Evolutionary conservation across 2,797 vertebrate genomes (phyloP), one percentile per base, ranked within the genome.

Genomic region (Rhyacichthys aspro): DNA sequence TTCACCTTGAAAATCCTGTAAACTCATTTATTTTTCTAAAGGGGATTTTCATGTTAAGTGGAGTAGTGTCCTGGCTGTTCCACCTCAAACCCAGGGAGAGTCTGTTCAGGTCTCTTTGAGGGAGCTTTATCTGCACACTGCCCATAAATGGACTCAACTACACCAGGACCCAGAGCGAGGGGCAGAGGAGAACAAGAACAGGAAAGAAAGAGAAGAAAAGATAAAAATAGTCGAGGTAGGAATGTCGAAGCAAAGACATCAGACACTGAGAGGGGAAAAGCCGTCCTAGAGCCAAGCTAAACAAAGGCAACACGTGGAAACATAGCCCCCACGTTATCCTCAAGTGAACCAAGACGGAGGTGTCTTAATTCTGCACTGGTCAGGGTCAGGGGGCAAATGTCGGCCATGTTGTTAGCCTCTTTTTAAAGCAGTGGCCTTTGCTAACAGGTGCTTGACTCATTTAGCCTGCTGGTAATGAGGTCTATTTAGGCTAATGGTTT

Each of bases 91-190:
- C 60, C 67, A 28, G 50, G 23, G 57, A 70, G 43, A 41, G 42
- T 61, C 33, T 36, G 37, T 52, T 17, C 42, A 15, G 50, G 54
- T 33, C 6, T n/a, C n/a, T n/a, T n/a, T n/a, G n/a, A n/a, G n/a
- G n/a, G n/a, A n/a, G 46, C 42, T 59, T 44, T 41, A 57, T 42
- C 48, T 36, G 60, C 23, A 9, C 36, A 5, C 74, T 76, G 78
- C 68, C 82, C 85, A 74, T 86, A 88, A 56, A 88, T 82, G 87
- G 84, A 75, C 83, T 76, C 45, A 11, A 36, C 23, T 28, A 28
- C 23, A 50, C 7, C 33, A 50, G 11, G 18, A 36, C 19, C 7
- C 37, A 10, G 7, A 12, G 11, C 3, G 11, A 5, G 6, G 11
- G 38, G 11, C 49, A 38, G 50, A 53, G 41, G 37, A 45, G 47